Conservation (phyloP, 2,888 invertebrate species). For the Octodonta nipae region DNA sequence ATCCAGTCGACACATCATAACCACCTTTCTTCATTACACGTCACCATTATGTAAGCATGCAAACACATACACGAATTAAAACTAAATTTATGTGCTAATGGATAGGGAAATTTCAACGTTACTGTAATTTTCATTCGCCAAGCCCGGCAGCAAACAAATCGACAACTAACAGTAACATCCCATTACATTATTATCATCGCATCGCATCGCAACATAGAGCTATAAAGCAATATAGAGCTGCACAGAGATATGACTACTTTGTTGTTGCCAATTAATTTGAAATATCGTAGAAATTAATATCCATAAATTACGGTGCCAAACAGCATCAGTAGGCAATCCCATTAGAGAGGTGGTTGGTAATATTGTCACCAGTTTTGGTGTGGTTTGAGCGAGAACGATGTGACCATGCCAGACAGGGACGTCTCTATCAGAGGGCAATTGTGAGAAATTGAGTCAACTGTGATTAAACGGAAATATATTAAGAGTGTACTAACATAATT, state of each 20-base stretch:
- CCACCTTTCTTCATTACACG: not conserved
- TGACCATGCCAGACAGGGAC: slow-evolving; percentile 12
- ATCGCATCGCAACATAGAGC: not conserved
- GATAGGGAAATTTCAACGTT: slow-evolving; percentile 6
- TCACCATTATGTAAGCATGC: too few relatives aligned
- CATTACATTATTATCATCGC: slow-evolving; percentile 6
- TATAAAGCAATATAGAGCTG: slow-evolving; percentile 2
- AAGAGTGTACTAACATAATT: too few relatives aligned
- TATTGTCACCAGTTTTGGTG: slow-evolving; percentile 7
- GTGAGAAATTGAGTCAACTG: too few relatives aligned
- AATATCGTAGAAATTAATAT: slow-evolving; percentile 32
- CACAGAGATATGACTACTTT: slow-evolving; percentile 11
- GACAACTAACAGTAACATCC: slow-evolving; percentile 8
- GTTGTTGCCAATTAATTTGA: slow-evolving; percentile 23
- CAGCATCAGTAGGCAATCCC: slow-evolving; percentile 32
- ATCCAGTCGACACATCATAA: not conserved
- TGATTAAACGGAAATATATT: too few relatives aligned
- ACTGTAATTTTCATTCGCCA: slow-evolving; percentile 8
- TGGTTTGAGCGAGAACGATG: slow-evolving; percentile 15
- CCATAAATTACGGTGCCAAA: slow-evolving; percentile 33
- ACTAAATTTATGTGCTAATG: slow-evolving; percentile 1
- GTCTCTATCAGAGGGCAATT: too few relatives aligned
- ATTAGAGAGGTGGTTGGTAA: slow-evolving; percentile 23
- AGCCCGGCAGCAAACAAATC: slow-evolving; percentile 10
- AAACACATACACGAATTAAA: not conserved